These are phyloP conservation scores for Thecocarcelia acutangulata DNA, from an alignment of 2,888 invertebrate species.

Conservation along the genomic window DNA sequence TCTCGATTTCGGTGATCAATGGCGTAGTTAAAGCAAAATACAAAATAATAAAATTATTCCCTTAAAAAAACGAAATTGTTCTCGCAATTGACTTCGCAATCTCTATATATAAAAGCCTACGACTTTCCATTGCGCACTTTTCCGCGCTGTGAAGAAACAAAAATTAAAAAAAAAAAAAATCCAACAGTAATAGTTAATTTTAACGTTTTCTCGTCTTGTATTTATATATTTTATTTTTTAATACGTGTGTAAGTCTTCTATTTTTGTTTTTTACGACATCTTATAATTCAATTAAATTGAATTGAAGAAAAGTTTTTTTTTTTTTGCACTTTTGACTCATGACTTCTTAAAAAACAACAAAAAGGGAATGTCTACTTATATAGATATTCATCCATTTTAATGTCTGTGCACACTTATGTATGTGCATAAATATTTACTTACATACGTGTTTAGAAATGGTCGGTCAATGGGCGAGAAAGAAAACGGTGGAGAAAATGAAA, in stretches of 20 bases:
- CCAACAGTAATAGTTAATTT: constrained; percentile 26
- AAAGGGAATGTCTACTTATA: no score
- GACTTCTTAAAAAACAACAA: constrained; percentile 47
- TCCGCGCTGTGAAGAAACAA: background rate
- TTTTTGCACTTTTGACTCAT: constrained; percentile 77
- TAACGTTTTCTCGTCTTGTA: background rate
- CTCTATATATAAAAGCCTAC: constrained; percentile 16
- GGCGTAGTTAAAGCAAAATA: no score
- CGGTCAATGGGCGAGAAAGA: no score
- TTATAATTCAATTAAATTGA: constrained; percentile 78
- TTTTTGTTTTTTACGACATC: constrained; percentile 64
- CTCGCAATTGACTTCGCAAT: background rate
- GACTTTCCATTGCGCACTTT: constrained; percentile 18
- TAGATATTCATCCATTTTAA: no score
- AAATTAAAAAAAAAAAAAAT: background rate
- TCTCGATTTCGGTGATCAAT: no score
- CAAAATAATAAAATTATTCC: no score
- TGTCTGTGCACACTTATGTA: no score
- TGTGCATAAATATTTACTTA: no score
- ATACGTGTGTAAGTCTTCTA: constrained; percentile 26
- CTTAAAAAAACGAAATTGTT: no score
- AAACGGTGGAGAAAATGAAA: no score
- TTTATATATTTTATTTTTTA: no score
- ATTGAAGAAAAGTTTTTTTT: constrained; percentile 73
- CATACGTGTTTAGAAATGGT: no score